phyloP scores from a whole-genome alignment of 2,797 vertebrate genomes.

The Rhodeus uyekii region DNA sequence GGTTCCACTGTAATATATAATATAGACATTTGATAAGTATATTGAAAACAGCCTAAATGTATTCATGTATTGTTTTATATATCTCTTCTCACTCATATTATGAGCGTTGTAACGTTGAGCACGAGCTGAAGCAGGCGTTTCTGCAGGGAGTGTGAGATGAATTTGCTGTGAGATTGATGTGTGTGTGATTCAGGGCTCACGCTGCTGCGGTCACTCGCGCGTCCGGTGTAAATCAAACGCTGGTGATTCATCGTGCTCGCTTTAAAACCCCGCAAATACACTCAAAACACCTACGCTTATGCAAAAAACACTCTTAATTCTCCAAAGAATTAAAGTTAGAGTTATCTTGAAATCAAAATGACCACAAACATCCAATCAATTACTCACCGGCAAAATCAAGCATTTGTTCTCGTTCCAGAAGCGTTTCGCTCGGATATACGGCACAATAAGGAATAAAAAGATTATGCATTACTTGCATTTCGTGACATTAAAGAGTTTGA shows the following conservation, averaged over 20 bases:
- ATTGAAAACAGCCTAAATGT: too few species aligned
- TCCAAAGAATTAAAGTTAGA: neutral
- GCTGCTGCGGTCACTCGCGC: neutral
- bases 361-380: too few species aligned
- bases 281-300: neutral
- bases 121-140: neutral
- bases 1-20: too few species aligned
- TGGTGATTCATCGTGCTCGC: neutral
- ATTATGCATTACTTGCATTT: too few species aligned
- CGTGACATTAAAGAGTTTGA: neutral
- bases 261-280: neutral
- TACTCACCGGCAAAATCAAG: too few species aligned
- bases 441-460: neutral
- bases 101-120: too few species aligned
- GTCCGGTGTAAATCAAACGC: constrained; percentile 21
- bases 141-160: neutral
- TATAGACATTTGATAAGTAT: neutral
- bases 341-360: neutral
- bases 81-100: too few species aligned
- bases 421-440: too few species aligned
- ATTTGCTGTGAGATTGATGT: constrained; percentile 23
- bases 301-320: neutral
- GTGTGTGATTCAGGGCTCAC: constrained; percentile 13
- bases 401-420: too few species aligned
- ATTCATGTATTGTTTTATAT: too few species aligned